Evolutionary conservation across 2,888 invertebrate genomes (phyloP).

Genomic region (Drosophila infuscata): DNA sequence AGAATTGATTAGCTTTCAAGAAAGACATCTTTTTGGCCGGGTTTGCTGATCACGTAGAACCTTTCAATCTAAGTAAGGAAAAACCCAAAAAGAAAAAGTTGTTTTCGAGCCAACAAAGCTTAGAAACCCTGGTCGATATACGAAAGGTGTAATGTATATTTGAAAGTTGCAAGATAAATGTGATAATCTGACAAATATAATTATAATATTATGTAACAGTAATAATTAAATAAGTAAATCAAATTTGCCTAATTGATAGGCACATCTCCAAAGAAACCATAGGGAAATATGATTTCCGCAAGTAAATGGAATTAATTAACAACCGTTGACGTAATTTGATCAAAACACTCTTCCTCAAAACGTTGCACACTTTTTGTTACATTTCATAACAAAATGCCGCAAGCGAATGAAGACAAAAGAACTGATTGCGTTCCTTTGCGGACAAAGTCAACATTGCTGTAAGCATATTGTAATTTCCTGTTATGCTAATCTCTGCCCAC

Average conservation of each 20-base stretch:
- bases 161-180: neutral
- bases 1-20: neutral
- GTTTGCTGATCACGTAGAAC: conserved; percentile 36
- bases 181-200: neutral
- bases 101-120: neutral
- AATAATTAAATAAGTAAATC: neutral
- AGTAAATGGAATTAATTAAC: neutral
- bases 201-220: neutral
- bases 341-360: neutral
- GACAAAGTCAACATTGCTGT: conserved; percentile 13
- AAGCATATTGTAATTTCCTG: conserved; percentile 50
- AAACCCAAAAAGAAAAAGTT: neutral
- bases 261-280: neutral
- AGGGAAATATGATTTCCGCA: neutral
- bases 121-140: neutral
- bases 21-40: conserved; percentile 5
- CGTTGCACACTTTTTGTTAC: neutral
- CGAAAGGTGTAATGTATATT: neutral
- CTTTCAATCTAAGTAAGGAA: neutral
- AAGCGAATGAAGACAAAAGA: conserved; percentile 8
- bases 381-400: conserved; percentile 1
- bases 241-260: neutral
- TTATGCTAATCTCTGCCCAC: conserved; percentile 58
- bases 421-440: conserved; percentile 14
- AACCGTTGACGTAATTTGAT: neutral